A percentile compares a stretch with the other conserved stretches of the same genome.
phyloP scores from a whole-genome alignment of 2,113 vertebrate genomes.

The Cnemophilus loriae region DNA sequence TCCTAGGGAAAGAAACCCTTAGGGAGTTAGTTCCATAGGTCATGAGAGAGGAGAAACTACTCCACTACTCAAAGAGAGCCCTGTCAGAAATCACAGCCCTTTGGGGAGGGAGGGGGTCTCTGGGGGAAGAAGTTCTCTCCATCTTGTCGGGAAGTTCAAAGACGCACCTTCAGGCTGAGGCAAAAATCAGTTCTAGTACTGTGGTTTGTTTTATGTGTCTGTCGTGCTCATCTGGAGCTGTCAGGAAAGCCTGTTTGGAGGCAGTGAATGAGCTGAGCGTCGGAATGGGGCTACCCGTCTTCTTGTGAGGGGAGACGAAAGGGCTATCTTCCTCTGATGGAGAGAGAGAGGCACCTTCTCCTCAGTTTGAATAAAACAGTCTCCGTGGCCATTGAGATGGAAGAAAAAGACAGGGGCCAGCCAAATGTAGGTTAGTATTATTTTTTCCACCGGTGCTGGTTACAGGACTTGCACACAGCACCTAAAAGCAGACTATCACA shows the following conservation, averaged over 20 bases:
- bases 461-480: neutral
- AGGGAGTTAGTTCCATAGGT: neutral
- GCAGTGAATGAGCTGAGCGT: neutral
- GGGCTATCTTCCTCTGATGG: neutral
- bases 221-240: neutral
- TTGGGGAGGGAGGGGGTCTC: neutral
- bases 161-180: neutral
- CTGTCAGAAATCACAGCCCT: neutral
- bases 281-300: neutral
- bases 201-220: neutral
- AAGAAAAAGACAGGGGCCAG: neutral
- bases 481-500: neutral
- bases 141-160: neutral
- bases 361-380: rapidly evolving
- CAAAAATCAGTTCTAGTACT: neutral
- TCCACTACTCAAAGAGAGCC: rapidly evolving
- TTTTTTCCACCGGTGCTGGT: neutral
- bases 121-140: neutral
- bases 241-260: neutral
- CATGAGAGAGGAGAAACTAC: neutral
- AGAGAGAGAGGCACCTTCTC: neutral
- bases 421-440: neutral
- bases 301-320: neutral
- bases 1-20: neutral
- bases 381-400: neutral